These are phyloP conservation scores for Crotalus horridus DNA, from an alignment of 2,113 vertebrate genomes.

Conservation along the genomic window DNA sequence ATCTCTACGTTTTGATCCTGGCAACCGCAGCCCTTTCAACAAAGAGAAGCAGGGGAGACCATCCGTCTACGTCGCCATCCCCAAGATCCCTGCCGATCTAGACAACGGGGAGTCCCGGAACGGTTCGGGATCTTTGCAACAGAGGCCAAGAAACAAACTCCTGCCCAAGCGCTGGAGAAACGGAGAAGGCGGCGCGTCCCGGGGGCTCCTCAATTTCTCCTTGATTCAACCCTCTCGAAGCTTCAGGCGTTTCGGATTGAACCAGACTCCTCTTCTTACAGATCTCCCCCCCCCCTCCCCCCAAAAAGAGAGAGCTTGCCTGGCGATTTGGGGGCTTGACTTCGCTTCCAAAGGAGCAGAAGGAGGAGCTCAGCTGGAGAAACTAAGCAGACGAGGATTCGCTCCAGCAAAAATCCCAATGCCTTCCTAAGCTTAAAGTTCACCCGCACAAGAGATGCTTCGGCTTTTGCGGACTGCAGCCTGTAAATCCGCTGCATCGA, in stretches of 20 bases:
- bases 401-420: neutral
- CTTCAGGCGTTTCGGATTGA: neutral
- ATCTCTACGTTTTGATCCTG: conserved; percentile 64
- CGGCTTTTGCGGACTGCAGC: neutral
- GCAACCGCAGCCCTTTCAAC: conserved; percentile 44
- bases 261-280: too few species aligned
- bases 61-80: conserved; percentile 24
- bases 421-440: neutral
- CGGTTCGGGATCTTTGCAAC: neutral
- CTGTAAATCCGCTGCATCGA: neutral
- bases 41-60: neutral
- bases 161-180: neutral
- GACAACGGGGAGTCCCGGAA: too few species aligned
- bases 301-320: too few species aligned
- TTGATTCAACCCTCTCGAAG: neutral
- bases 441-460: neutral
- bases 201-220: neutral
- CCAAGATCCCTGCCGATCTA: neutral
- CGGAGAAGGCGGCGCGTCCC: neutral
- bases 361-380: neutral
- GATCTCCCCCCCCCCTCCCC: too few species aligned
- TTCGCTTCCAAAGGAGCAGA: neutral
- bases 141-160: neutral
- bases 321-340: neutral
- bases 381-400: neutral